Evolutionary conservation across 2,797 vertebrate genomes (phyloP).

Genomic region (Anas flavirostris): DNA sequence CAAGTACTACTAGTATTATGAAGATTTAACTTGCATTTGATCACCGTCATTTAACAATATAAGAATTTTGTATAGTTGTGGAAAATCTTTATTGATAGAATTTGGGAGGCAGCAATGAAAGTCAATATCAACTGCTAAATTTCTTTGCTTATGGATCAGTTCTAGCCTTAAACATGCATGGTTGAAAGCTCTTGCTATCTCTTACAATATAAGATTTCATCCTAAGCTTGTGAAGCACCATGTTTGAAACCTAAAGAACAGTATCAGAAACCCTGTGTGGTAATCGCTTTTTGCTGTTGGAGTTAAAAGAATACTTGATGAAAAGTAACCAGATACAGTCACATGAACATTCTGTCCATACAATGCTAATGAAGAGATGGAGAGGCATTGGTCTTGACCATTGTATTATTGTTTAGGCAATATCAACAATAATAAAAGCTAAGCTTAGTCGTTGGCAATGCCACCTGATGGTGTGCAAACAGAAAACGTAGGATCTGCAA

Average conservation of each 20-base stretch:
- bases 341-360: neutral
- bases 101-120: neutral
- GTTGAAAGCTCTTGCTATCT: neutral
- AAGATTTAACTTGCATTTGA: neutral
- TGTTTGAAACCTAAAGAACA: neutral
- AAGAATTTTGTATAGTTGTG: neutral
- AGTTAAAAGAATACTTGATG: neutral
- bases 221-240: neutral
- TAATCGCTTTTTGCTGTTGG: neutral
- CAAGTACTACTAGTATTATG: neutral
- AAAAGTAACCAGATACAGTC: neutral
- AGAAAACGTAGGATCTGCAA: neutral
- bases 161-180: neutral
- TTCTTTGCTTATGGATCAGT: neutral
- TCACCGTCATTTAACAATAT: neutral
- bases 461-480: neutral
- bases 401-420: neutral
- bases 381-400: neutral
- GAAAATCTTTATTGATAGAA: neutral
- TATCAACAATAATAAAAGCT: neutral
- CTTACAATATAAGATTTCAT: neutral
- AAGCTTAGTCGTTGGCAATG: neutral
- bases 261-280: neutral
- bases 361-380: neutral
- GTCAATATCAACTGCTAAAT: neutral